Percentiles rank a stretch among this genome's conserved stretches.
phyloP scores from a whole-genome alignment of 2,888 invertebrate species.

The Euproctis similis region DNA sequence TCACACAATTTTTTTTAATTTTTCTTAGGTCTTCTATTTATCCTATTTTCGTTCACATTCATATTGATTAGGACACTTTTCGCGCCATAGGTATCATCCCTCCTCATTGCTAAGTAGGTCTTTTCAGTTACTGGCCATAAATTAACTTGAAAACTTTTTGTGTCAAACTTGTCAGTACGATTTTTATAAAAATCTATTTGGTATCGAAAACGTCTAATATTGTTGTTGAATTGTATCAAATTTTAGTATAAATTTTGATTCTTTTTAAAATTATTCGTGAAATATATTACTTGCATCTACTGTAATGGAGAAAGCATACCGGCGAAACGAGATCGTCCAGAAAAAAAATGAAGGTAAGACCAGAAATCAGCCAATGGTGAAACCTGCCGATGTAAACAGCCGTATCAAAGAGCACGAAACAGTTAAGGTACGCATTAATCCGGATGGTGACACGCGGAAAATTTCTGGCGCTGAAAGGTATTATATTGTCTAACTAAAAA shows the following conservation, averaged over 20 bases:
- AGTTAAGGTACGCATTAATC: not conserved
- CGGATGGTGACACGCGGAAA: conserved; percentile 3
- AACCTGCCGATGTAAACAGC: not conserved
- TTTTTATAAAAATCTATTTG: conserved; percentile 2
- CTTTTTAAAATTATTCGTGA: not conserved
- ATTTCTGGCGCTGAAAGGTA: conserved; percentile 2
- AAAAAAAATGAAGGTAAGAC: conserved; percentile 6
- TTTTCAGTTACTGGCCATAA: too few relatives aligned
- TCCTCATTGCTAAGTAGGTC: too few relatives aligned
- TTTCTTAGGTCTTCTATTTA: too few relatives aligned
- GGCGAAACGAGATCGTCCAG: conserved; percentile 12
- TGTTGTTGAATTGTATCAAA: not conserved
- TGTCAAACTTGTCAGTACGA: too few relatives aligned
- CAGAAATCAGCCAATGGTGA: too few relatives aligned
- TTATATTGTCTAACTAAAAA: too few relatives aligned
- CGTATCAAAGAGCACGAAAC: conserved; percentile 1
- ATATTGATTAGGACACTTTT: too few relatives aligned
- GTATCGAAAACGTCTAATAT: not conserved
- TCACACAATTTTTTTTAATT: too few relatives aligned
- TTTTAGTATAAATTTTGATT: not conserved
- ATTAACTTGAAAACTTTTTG: too few relatives aligned
- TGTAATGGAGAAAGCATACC: conserved; percentile 1
- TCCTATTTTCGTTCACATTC: too few relatives aligned
- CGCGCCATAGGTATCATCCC: too few relatives aligned
- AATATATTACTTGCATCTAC: not conserved